Percentiles rank a stretch among this genome's conserved stretches.
phyloP scores from a whole-genome alignment of 2,797 vertebrate species.

The Clarias platycephalus region DNA sequence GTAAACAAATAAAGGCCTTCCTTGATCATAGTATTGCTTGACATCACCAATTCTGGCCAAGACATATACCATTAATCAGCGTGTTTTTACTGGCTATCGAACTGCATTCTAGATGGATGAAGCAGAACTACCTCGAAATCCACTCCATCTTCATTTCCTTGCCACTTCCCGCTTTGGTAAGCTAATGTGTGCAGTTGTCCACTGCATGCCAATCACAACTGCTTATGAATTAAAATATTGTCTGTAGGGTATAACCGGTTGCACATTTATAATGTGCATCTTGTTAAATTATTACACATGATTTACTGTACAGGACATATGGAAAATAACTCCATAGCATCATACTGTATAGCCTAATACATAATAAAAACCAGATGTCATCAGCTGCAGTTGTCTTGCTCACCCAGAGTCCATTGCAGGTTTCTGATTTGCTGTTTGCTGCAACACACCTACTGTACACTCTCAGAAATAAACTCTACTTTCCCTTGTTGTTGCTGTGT shows the following conservation, averaged over 20 bases:
- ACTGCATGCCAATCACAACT: not conserved
- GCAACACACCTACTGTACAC: not conserved
- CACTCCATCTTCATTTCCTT: conserved; percentile 25
- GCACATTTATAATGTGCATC: not conserved
- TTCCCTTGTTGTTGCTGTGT: not conserved
- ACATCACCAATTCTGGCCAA: conserved; percentile 5
- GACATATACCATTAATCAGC: conserved; percentile 33
- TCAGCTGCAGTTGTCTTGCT: not conserved
- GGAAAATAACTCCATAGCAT: not conserved
- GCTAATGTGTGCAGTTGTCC: not conserved
- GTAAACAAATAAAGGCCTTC: not conserved
- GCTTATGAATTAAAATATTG: not conserved
- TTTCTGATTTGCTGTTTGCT: conserved; percentile 1
- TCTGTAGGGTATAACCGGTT: not conserved
- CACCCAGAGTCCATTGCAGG: not conserved
- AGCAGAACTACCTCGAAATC: conserved; percentile 11
- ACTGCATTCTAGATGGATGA: conserved; percentile 25
- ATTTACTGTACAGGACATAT: not conserved
- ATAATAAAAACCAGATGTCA: conserved; percentile 7
- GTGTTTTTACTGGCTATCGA: conserved; percentile 41
- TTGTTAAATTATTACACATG: not conserved
- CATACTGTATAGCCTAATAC: not conserved
- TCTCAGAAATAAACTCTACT: not conserved
- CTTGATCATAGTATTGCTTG: not conserved
- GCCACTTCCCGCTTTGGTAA: not conserved